Evolutionary conservation across 2,888 invertebrate species (phyloP), one percentile per base, ranked within the genome.

Genomic region (Spodoptera littoralis): DNA sequence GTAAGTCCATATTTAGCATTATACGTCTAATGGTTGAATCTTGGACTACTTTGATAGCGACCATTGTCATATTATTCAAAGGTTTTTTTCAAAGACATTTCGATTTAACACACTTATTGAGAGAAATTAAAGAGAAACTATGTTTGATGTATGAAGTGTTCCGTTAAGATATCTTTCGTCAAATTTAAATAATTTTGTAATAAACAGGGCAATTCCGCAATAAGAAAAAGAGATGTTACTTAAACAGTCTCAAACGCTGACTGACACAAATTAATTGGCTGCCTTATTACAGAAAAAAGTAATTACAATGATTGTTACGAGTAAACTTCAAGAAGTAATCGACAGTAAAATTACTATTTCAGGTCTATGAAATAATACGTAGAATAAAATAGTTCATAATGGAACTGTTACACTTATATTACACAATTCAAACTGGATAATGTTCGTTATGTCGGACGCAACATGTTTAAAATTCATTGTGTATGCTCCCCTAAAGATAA

Each of bases 1-100:
- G 70, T 67, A 63, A 69, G 59, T 42, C 71, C 62, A 65, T 75
- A 70, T 78, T 80, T 80, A 76, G 75, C 65, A 63, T 67, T 66
- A 70, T 65, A 61, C 48, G n/a, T 66, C 77, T 77, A 77, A 77
- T 70, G 46, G 66, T 24, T 49, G 27, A 55, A 70, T 76, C 65
- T 71, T 68, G 62, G 52, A 30, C 50, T 30, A 65, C 50, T 59
- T 65, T 51, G 41, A 11, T 8, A 49, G 22, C 13, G 48, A 52
- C 43, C 46, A 36, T 43, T 45, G 30, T 0, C 13, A 44, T 45
- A 43, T 8, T 4, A 50, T 11, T 30, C 6, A 36, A 6, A 36
- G 6, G 36, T 9, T 36, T 36, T 8, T 36, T 36, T 9, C 18
- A 18, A 27, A 27, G 27, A 27, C 2, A 27, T 27, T 27, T 27